Evolutionary conservation across 2,888 invertebrate species (phyloP).

Genomic region (Epistrophe eligans): DNA sequence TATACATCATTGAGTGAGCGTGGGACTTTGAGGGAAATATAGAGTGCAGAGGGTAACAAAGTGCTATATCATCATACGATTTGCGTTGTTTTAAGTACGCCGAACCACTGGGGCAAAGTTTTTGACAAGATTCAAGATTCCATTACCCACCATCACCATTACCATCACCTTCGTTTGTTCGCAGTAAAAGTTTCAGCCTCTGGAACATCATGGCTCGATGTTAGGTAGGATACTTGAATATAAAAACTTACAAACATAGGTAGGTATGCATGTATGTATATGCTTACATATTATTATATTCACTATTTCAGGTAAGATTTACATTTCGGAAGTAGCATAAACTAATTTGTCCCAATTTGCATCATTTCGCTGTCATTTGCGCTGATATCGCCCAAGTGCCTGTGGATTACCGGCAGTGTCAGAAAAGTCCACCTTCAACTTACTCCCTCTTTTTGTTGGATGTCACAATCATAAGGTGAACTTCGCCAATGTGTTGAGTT

Average conservation of each 20-base stretch:
- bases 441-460: neutral
- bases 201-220: constrained; percentile 9
- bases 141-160: constrained; percentile 57
- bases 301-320: constrained; percentile 68
- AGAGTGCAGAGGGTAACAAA: constrained; percentile 74
- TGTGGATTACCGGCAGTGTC: constrained; percentile 66
- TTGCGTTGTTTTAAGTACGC: constrained; percentile 75
- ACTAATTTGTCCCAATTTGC: constrained; percentile 78
- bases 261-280: neutral
- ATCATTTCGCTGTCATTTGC: constrained; percentile 77
- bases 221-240: neutral
- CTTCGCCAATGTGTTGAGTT: neutral
- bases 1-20: neutral
- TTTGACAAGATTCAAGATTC: constrained; percentile 76
- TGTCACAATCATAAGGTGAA: neutral
- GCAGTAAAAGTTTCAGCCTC: constrained; percentile 46
- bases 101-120: constrained; percentile 68
- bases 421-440: constrained; percentile 35
- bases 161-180: neutral
- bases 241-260: neutral
- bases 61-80: constrained; percentile 74
- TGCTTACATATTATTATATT: constrained; percentile 5
- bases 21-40: constrained; percentile 10
- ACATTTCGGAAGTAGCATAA: constrained; percentile 77
- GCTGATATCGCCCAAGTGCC: constrained; percentile 74